Base-by-base conservation (phyloP, 2,888 invertebrate species). In the Stramonita haemastoma region DNA sequence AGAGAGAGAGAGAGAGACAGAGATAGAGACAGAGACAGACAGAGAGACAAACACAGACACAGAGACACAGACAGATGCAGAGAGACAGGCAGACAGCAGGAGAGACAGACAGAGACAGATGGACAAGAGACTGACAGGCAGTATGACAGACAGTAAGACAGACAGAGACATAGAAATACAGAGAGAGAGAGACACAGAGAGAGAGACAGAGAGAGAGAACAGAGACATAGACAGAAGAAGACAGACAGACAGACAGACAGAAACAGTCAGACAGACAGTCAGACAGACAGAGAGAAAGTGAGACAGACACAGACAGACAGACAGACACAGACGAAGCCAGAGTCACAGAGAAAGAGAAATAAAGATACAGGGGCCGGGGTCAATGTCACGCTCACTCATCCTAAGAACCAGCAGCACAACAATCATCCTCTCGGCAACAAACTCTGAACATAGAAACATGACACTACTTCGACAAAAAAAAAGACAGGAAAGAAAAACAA, bases 171-270 rank as follows among this genome's bases (percentile, higher is more conserved):
- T 57, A 85, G 22, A 85, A 57, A 85, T 0, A 85, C 15, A 56
- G 57, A 36, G 57, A 56, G 34, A 19, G 85, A 56, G 56, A 57
- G n/a, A 46, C 5, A 85, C 57, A 85, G n/a, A 85, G 57, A 85
- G 1, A 73, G 29, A 73, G n/a, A 73, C 1, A 73, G 8, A 73
- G 73, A 73, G 13, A 73, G 73, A 73, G n/a, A 73, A 85, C 22
- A 56, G 85, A 85, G 34, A 85, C 15, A 85, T 0, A 85, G 85
- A 85, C 26, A 85, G 85, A 85, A 56, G 8, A 26, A 85, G 85
- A 85, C 22, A 56, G 85, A 85, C 17, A 85, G 57, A 85, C 8
- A 85, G 85, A 85, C 26, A 85, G 85, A 85, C 26, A 85, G n/a
- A n/a, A 34, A 34, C n/a, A 66, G 46, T 46, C 46, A 46, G 46